Evolutionary conservation across 35 echinoderm and acorn worm genomes (phyloP).

Genomic region (Lytechinus variegatus): DNA sequence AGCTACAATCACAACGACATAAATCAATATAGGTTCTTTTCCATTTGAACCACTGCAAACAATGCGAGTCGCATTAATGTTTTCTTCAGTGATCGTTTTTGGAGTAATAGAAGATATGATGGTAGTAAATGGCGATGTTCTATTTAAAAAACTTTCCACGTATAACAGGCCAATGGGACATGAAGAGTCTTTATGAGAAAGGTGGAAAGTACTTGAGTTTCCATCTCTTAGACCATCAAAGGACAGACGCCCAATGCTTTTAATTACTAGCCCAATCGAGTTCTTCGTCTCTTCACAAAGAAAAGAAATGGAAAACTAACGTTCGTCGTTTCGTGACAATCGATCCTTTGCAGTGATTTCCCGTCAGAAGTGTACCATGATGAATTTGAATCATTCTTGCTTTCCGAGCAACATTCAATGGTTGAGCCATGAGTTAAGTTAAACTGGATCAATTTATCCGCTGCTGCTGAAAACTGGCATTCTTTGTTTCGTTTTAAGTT

Average conservation of each 20-base stretch:
- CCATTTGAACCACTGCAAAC: no score
- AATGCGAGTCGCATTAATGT: no score
- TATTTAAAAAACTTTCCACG: neutral
- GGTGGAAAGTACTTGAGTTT: neutral
- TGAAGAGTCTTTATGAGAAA: neutral
- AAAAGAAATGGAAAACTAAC: neutral
- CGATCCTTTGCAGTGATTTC: neutral
- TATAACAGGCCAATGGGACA: neutral
- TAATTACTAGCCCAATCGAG: neutral
- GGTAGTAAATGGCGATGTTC: neutral
- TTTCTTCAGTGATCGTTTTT: no score
- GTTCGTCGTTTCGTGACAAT: neutral
- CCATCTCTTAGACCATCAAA: neutral
- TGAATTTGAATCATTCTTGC: neutral
- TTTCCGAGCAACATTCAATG: neutral
- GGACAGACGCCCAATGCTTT: neutral
- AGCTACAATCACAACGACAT: neutral
- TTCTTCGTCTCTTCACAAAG: neutral
- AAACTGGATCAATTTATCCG: no score
- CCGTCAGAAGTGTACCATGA: neutral
- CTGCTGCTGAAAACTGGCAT: neutral
- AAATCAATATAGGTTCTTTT: neutral
- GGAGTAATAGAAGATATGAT: neutral
- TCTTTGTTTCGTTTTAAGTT: neutral
- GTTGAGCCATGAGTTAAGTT: neutral